phyloP scores from a whole-genome alignment of 2,888 invertebrate species.

The Ichneumoninae sp. region DNA sequence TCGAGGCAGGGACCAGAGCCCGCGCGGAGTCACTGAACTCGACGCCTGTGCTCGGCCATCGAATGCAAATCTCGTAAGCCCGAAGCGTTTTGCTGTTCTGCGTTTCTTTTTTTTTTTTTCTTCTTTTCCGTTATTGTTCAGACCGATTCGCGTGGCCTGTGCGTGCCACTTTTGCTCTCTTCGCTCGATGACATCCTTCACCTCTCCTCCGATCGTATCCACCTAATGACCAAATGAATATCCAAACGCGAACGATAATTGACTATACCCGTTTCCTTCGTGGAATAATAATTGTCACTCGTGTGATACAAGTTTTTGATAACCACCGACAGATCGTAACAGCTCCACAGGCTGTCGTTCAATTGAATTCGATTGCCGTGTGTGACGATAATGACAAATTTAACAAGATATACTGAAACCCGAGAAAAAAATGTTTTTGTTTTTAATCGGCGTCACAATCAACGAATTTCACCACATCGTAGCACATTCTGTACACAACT shows the following conservation, averaged over 20 bases:
- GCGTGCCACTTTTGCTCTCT: conserved; percentile 30
- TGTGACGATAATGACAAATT: not conserved
- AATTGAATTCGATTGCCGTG: not conserved
- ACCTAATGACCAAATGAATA: conserved; percentile 3
- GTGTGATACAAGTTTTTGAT: not conserved
- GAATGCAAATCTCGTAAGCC: conserved; percentile 58
- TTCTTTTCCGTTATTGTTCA: conserved; percentile 47
- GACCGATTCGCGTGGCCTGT: conserved; percentile 41
- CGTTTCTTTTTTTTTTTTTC: conserved; percentile 7
- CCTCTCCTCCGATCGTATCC: conserved; percentile 43
- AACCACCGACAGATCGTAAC: not conserved
- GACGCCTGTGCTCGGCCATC: conserved; percentile 59
- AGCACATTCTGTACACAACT: not conserved
- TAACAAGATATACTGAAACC: not conserved
- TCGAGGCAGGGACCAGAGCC: conserved; percentile 13
- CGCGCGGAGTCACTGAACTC: conserved; percentile 62
- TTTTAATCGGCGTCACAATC: not conserved
- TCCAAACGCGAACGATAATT: conserved; percentile 5
- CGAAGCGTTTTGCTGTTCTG: conserved; percentile 29
- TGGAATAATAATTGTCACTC: not conserved
- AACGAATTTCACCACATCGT: not conserved
- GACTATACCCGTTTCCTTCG: not conserved
- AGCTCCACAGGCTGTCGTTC: not conserved
- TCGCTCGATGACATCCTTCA: conserved; percentile 56
- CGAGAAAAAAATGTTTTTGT: conserved; percentile 1